Evolutionary conservation across 2,888 invertebrate species (phyloP), one percentile per base, ranked within the genome.

Genomic region (Parnassius orleans): DNA sequence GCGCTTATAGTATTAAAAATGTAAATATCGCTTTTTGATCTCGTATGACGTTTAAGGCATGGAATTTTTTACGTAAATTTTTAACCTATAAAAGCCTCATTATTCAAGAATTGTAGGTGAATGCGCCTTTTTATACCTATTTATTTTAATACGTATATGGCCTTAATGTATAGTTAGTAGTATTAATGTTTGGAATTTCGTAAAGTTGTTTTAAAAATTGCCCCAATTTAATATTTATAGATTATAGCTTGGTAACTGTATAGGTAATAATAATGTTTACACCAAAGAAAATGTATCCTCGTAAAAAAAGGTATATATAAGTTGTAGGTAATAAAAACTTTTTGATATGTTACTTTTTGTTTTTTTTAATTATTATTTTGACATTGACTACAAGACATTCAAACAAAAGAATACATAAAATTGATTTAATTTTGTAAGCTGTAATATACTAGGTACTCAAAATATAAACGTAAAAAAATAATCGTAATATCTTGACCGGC

Each of bases 1-100:
- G 7, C 55, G 66, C 59, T 63, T 65, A 57, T 56, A 57, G 53
- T 50, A 48, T 46, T 33, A 11, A 60, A 56, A 53, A 48, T 57
- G 60, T 60, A 53, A 57, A 57, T 57, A 60, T 33, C 7, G 52
- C 57, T 61, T 55, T 5, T 44, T n/a, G 41, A 57, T 61, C 15
- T 24, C 10, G 46, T 24, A 19, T 24, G 11, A 47, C 11, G 3
- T 43, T 54, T 53, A 46, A 55, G 24, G 24, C 9, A 46, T 12
- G 46, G 43, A n/a, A 52, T 52, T 43, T 52, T 53, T 47, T 42
- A 33, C n/a, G 50, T 57, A 19, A 55, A 59, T 47, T 53, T 57
- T 52, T 33, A 48, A 51, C 50, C 24, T 51, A 46, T 41, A 56
- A 53, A 53, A 53, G 53, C 64, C 64, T 50, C 53, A 62, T 47